Evolutionary conservation across 2,113 vertebrate genomes (phyloP).

Genomic region (Zingel zingel): DNA sequence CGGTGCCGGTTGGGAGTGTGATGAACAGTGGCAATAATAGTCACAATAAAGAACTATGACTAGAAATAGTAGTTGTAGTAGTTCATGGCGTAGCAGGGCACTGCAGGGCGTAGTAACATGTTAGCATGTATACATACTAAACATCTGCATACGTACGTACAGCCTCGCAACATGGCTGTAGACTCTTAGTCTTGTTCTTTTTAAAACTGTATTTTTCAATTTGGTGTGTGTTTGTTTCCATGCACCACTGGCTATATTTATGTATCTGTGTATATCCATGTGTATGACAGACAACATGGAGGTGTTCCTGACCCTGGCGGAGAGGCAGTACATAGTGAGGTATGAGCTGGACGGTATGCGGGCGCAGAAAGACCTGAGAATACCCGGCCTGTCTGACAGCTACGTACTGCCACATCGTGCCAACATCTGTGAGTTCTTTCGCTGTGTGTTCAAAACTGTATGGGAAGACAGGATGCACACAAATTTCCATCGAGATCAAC

Average conservation of each 20-base stretch:
- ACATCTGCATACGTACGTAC: no score
- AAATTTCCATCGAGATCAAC: background rate
- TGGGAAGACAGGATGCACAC: background rate
- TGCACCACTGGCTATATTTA: background rate
- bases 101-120: no score
- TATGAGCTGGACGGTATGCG: conserved; percentile 83
- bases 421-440: conserved; percentile 79
- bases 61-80: no score
- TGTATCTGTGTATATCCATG: background rate
- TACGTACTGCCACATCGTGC: conserved; percentile 72
- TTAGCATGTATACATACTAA: no score
- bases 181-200: no score
- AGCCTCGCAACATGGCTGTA: no score
- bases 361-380: conserved; percentile 76
- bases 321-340: conserved; percentile 86
- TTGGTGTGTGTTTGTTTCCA: background rate
- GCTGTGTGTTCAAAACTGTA: background rate
- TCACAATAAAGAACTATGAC: no score
- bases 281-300: conserved; percentile 82
- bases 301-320: conserved; percentile 83
- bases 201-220: background rate
- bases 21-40: no score
- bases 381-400: conserved; percentile 81
- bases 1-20: no score
- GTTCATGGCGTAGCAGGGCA: no score